Base-by-base conservation (phyloP, 2,113 vertebrate species). In the Callionymus lyra region DNA sequence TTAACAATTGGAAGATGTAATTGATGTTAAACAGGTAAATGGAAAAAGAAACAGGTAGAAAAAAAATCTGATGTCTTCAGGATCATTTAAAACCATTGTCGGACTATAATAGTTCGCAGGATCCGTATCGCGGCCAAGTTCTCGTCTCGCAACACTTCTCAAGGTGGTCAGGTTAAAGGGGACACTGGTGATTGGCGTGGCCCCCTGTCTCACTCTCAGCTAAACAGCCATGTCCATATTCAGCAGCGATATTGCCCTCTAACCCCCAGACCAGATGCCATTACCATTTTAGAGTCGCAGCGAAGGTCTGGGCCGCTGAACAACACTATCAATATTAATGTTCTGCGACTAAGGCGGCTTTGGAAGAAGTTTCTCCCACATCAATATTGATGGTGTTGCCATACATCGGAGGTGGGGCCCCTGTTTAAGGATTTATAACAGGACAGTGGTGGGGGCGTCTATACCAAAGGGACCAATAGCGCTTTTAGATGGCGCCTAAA, bases 311-410 rank as follows among this genome's bases (percentile, higher is more conserved):
- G 60, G 68, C 74, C 34, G 58, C 38, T 68, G 67, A 73, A 80
- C 74, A 82, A 81, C 69, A 72, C 54, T 76, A 85, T 87, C 76
- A 87, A 87, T 87, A 86, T 84, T 85, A 74, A 86, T 82, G 72
- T 77, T 71, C 44, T 65, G 72, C 55, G 72, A 72, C 76, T 76
- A 75, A 80, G 77, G 70, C 58, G 58, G 81, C 79, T 80, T 81
- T 74, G 60, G 58, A 63, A 45, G 57, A 82, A 83, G 80, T 77
- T 81, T 81, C 81, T 82, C 78, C 69, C 73, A 27, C 81, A 84
- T 87, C 70, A 87, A 86, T 87, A 87, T 86, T 85, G 62, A 87
- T 81, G 40, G 54, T 64, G 67, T 76, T 83, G 80, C 77, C 68
- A 70, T 67, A 82, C 73, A 78, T 82, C 66, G 56, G 53, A 77